Percentiles rank a stretch among this genome's conserved stretches.
These are phyloP conservation scores for Nudaria mundana DNA, from an alignment of 2,888 invertebrate genomes.

Conservation along the genomic window DNA sequence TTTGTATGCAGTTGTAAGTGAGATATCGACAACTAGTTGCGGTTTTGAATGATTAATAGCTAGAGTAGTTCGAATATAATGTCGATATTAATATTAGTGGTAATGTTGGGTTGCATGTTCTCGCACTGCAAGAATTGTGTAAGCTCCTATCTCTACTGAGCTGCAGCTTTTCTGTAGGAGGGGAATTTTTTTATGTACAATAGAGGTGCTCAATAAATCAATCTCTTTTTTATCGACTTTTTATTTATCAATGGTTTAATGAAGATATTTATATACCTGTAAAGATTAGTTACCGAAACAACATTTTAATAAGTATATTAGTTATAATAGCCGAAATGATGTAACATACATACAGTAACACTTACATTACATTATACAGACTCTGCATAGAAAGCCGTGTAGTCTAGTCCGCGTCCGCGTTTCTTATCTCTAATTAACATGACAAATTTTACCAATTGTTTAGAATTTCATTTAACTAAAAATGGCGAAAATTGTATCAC, in stretches of 20 bases:
- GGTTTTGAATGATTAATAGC: slow-evolving; percentile 2
- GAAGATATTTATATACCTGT: not conserved
- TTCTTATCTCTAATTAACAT: too few relatives aligned
- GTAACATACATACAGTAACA: too few relatives aligned
- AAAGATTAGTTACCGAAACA: too few relatives aligned
- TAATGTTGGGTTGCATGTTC: slow-evolving; percentile 2
- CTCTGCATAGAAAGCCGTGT: too few relatives aligned
- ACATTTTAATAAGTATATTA: too few relatives aligned
- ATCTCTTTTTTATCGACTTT: slow-evolving; percentile 4
- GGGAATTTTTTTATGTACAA: not conserved
- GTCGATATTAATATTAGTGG: slow-evolving; percentile 2
- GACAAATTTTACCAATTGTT: too few relatives aligned
- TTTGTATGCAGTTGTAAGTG: slow-evolving; percentile 11
- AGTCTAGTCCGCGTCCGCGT: too few relatives aligned
- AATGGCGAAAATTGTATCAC: too few relatives aligned
- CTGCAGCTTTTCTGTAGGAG: not conserved
- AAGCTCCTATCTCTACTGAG: not conserved
- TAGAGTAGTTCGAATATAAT: slow-evolving; percentile 1
- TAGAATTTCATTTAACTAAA: too few relatives aligned
- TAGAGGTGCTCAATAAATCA: slow-evolving; percentile 2
- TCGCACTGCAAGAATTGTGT: not conserved
- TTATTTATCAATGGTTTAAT: not conserved
- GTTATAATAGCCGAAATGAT: too few relatives aligned
- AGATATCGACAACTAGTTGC: not conserved
- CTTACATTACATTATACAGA: too few relatives aligned